phyloP scores from a whole-genome alignment of 2,888 invertebrate genomes.

The Synanthedon tipuliformis region DNA sequence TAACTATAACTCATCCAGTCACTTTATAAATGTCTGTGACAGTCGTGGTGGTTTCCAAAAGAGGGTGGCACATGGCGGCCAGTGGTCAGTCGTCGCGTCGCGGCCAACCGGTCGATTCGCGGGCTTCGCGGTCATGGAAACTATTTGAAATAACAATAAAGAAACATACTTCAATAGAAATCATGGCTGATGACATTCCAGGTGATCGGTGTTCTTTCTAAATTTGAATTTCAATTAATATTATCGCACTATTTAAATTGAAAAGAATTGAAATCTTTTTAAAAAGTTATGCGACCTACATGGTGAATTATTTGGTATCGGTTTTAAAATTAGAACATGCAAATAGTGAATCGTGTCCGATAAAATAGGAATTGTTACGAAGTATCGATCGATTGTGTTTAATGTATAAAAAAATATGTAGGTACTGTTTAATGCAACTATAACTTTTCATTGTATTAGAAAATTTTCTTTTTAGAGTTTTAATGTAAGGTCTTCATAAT shows the following conservation, averaged over 20 bases:
- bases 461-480: too few species aligned
- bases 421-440: too few species aligned
- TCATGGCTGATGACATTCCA: slow-evolving; percentile 61
- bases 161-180: slow-evolving; percentile 6
- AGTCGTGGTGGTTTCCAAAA: slow-evolving; percentile 21
- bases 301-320: too few species aligned
- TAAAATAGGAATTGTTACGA: neutral
- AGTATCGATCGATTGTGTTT: too few species aligned
- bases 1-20: slow-evolving; percentile 3
- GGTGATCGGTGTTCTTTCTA: slow-evolving; percentile 27
- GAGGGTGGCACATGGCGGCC: slow-evolving; percentile 38
- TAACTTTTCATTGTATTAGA: too few species aligned
- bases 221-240: neutral
- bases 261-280: too few species aligned
- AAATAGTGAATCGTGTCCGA: neutral
- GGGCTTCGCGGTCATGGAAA: slow-evolving; percentile 36
- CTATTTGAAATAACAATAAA: slow-evolving; percentile 2
- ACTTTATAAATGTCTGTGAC: slow-evolving; percentile 9
- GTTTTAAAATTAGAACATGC: neutral
- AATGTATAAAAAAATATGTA: too few species aligned
- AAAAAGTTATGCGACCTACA: too few species aligned
- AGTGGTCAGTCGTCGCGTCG: slow-evolving; percentile 56
- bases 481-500: too few species aligned
- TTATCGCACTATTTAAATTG: too few species aligned
- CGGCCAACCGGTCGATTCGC: slow-evolving; percentile 38